Conservation (phyloP, 1,140 invertebrate species). For the Agrilus planipennis region DNA sequence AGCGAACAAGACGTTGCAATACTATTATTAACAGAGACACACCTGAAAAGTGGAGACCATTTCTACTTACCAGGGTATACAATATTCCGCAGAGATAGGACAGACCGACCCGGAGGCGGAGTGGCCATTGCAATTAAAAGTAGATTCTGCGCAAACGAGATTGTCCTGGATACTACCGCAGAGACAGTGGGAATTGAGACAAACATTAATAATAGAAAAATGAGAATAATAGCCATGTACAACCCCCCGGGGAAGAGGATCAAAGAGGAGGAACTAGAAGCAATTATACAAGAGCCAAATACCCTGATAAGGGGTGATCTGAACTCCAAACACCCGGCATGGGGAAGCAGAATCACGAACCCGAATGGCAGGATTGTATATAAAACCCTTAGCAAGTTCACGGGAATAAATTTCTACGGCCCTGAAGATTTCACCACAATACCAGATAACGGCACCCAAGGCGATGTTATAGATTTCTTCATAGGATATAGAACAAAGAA, state of each 20-base stretch:
- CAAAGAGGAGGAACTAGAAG: background rate
- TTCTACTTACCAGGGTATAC: background rate
- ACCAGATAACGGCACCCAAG: background rate
- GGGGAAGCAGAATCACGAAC: background rate
- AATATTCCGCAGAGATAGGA: background rate
- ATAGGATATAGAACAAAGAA: background rate
- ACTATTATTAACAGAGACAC: background rate
- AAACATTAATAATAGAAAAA: too few species aligned
- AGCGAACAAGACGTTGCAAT: background rate
- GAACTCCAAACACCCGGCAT: slow-evolving; percentile 2
- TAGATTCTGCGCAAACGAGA: too few species aligned
- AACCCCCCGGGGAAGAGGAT: too few species aligned
- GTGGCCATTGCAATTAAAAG: slow-evolving; percentile 4
- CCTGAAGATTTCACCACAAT: background rate
- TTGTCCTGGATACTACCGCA: too few species aligned
- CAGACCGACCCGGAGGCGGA: background rate
- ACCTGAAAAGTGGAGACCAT: too few species aligned
- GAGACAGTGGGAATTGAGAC: too few species aligned
- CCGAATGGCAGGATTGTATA: background rate
- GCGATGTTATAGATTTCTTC: slow-evolving; percentile 1
- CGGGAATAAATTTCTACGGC: too few species aligned
- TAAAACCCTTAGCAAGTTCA: too few species aligned
- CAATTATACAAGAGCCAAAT: background rate
- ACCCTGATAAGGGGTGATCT: background rate
- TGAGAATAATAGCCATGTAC: too few species aligned